Evolutionary conservation across 1,140 invertebrate species (phyloP).

Genomic region (Solen grandis): DNA sequence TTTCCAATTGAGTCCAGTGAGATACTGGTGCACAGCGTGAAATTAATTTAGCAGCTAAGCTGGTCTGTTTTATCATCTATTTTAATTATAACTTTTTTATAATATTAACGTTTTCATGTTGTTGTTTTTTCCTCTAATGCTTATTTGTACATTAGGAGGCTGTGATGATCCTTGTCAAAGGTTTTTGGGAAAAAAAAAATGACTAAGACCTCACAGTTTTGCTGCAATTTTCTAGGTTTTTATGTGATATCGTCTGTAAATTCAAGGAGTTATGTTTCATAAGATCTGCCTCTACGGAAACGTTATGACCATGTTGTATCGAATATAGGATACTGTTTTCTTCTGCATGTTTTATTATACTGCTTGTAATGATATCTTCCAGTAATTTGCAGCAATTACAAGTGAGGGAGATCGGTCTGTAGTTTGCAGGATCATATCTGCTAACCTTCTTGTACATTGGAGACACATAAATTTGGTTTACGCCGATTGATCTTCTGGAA

Average conservation of each 20-base stretch:
- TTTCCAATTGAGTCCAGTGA: too few relatives aligned
- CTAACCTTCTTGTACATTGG: conserved; percentile 25
- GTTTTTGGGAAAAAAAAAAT: conserved; percentile 1
- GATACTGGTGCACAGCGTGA: too few relatives aligned
- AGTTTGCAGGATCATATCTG: conserved; percentile 20
- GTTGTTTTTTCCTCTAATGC: too few relatives aligned
- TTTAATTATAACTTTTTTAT: too few relatives aligned
- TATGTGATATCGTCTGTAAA: conserved; percentile 13
- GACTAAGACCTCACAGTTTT: conserved; percentile 26
- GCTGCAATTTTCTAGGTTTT: conserved; percentile 25
- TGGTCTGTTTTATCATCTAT: too few relatives aligned
- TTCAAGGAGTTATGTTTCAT: conserved; percentile 45
- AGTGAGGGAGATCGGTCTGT: conserved; percentile 3
- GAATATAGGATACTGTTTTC: conserved; percentile 7
- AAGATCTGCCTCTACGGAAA: conserved; percentile 35
- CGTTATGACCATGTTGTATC: conserved; percentile 37
- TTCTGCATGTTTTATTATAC: conserved; percentile 17
- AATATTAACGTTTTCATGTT: too few relatives aligned
- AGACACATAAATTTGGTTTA: conserved; percentile 16
- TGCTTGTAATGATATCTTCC: conserved; percentile 10
- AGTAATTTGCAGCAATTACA: conserved; percentile 28
- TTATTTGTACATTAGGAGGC: not conserved
- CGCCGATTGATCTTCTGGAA: conserved; percentile 6
- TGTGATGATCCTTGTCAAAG: conserved; percentile 3
- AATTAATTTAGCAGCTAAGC: too few relatives aligned